Base-by-base conservation (phyloP, 2,888 invertebrate genomes). In the Oligia latruncula region DNA sequence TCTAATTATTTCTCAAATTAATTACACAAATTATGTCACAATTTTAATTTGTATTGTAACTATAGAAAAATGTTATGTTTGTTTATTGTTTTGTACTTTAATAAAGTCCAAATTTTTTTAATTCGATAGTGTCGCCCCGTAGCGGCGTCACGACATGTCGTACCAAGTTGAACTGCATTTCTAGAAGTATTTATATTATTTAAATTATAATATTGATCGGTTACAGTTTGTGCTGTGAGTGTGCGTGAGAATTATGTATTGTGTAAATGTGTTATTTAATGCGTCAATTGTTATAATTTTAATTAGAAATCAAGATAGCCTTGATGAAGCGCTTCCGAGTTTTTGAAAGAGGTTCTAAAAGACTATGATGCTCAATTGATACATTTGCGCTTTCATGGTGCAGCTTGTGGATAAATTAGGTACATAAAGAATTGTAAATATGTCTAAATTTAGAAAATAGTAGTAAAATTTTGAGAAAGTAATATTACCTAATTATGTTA, bases 101-200 rank as follows among this genome's bases (percentile, higher is more conserved):
- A 92, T 92, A 91, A 92, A 92, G 88, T 92, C 95, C 91, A 95
- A 95, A 95, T 94, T 94, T 89, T 92, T 90, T 92, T 90, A 91
- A 93, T 94, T 95, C 93, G 91, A 92, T 92, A 82, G 93, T 93
- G 93, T 88, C 87, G 91, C 89, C 94, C 92, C 88, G 72, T 29
- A 68, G 81, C 79, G 92, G 93, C 91, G 90, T 89, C 92, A 91
- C 93, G 84, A 88, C 87, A 93, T 92, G 97, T 97, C 97, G 97
- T 97, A 97, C 97, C 97, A 95, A 95, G 95, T 95, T 94, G 88
- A 93, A 96, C 94, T 97, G 97, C 97, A 97, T 97, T 97, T 97
- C 94, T 96, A 97, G 96, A 94, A 92, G 92, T 96, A 96, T 96
- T 96, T 96, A 96, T 95, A 93, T 95, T 95, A 94, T 95, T 95